Conservation (phyloP, 2,113 vertebrate genomes). For the Ursus arctos region DNA sequence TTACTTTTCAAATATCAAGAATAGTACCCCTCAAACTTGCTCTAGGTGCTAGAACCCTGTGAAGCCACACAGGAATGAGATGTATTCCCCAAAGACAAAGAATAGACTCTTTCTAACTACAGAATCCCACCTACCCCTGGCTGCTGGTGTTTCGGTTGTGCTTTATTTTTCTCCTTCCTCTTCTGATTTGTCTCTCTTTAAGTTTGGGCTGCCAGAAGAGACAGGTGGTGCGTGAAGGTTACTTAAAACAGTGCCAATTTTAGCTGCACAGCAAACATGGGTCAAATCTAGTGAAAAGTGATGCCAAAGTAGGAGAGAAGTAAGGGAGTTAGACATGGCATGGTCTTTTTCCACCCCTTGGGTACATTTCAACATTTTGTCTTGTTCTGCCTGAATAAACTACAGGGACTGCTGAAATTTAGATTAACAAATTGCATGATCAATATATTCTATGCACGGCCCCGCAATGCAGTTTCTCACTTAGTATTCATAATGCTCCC, state of each 20-base stretch:
- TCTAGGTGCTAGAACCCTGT: background rate
- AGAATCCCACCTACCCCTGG: background rate
- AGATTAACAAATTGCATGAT: background rate
- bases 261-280: constrained; percentile 12
- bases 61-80: background rate
- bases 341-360: background rate
- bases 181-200: constrained; percentile 39
- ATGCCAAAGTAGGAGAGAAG: background rate
- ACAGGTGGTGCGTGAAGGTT: constrained; percentile 66
- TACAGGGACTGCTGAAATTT: background rate
- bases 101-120: background rate
- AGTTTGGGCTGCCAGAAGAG: constrained; percentile 47
- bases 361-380: background rate
- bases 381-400: background rate
- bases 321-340: background rate
- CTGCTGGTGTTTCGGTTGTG: background rate
- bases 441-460: background rate
- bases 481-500: background rate
- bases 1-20: constrained; percentile 18
- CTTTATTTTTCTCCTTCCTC: background rate
- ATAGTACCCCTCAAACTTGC: background rate
- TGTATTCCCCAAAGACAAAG: background rate
- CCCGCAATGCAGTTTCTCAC: background rate
- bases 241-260: constrained; percentile 74
- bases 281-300: constrained; percentile 58